Percentiles rank a stretch among this genome's conserved stretches.
These are phyloP conservation scores for Denticeps clupeoides DNA, from an alignment of 2,797 vertebrate species.

Conservation along the genomic window DNA sequence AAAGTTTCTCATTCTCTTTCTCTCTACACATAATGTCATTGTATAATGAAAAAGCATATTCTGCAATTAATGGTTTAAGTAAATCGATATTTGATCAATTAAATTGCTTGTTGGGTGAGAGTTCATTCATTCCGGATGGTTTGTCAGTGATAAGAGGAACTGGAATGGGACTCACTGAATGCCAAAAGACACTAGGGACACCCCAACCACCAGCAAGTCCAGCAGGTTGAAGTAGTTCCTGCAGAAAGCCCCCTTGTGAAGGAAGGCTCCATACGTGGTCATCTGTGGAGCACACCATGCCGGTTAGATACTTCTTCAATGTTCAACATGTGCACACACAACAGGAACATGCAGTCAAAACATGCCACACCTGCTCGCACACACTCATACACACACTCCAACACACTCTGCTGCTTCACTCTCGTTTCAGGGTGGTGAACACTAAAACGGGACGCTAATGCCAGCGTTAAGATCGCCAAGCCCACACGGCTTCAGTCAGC, in stretches of 20 bases:
- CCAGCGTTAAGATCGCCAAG: conserved; percentile 48
- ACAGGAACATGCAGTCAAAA: background rate
- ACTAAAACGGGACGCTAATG: conserved; percentile 43
- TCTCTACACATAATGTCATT: no score
- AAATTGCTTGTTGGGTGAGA: background rate
- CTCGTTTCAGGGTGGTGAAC: conserved; percentile 56
- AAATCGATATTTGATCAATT: no score
- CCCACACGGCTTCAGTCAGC: conserved; percentile 48
- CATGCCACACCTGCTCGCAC: background rate
- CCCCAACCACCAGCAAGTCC: conserved; percentile 93
- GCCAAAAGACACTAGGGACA: conserved; percentile 93
- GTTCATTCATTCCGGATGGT: background rate
- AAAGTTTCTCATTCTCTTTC: no score
- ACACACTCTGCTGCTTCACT: conserved; percentile 51
- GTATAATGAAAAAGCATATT: no score
- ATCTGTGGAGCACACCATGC: conserved; percentile 62
- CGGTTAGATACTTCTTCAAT: conserved; percentile 14
- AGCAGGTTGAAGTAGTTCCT: conserved; percentile 98
- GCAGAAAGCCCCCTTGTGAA: conserved; percentile 98
- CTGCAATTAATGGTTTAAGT: no score
- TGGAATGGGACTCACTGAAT: conserved; percentile 91
- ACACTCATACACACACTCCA: background rate
- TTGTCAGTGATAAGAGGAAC: background rate
- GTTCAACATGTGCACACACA: conserved; percentile 3
- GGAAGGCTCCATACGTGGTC: conserved; percentile 96